These are phyloP conservation scores for Gryllus longicercus DNA, from an alignment of 2,888 invertebrate genomes.

Conservation along the genomic window DNA sequence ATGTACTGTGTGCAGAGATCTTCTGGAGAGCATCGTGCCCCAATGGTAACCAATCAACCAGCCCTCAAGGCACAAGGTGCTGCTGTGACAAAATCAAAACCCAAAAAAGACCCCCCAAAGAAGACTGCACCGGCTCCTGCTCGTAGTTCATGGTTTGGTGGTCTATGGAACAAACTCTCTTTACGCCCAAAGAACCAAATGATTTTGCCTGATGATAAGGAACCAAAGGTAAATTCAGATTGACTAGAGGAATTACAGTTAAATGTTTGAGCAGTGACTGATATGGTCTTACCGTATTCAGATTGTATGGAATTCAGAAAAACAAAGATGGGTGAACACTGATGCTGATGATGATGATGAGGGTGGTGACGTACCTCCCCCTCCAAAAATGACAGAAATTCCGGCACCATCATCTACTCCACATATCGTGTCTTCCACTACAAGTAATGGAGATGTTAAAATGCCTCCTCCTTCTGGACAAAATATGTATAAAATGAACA, in stretches of 20 bases:
- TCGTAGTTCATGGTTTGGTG: slow-evolving; percentile 72
- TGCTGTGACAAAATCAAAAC: slow-evolving; percentile 35
- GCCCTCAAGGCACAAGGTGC: background rate
- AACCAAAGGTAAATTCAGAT: slow-evolving; percentile 55
- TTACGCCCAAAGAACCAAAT: slow-evolving; percentile 88
- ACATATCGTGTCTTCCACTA: slow-evolving; percentile 24
- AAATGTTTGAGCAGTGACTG: background rate
- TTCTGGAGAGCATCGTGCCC: background rate
- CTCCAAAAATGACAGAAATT: slow-evolving; percentile 64
- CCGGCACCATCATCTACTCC: background rate
- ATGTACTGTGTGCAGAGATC: slow-evolving; percentile 22
- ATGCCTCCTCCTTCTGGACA: background rate
- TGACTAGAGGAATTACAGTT: slow-evolving; percentile 48
- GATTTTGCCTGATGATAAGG: slow-evolving; percentile 92
- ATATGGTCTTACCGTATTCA: slow-evolving; percentile 43
- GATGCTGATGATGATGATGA: slow-evolving; percentile 65
- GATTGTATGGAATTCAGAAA: slow-evolving; percentile 92
- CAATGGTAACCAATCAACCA: background rate
- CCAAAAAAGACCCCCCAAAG: slow-evolving; percentile 46
- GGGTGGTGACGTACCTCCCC: slow-evolving; percentile 57
- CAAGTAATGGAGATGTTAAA: slow-evolving; percentile 19
- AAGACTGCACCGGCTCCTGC: slow-evolving; percentile 25
- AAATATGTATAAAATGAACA: slow-evolving; percentile 78
- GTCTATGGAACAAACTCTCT: slow-evolving; percentile 77
- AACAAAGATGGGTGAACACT: slow-evolving; percentile 81